A percentile compares a stretch with the other conserved stretches of the same genome.
Evolutionary conservation across 1,140 invertebrate genomes (phyloP).

Genomic region (Bombus impatiens): DNA sequence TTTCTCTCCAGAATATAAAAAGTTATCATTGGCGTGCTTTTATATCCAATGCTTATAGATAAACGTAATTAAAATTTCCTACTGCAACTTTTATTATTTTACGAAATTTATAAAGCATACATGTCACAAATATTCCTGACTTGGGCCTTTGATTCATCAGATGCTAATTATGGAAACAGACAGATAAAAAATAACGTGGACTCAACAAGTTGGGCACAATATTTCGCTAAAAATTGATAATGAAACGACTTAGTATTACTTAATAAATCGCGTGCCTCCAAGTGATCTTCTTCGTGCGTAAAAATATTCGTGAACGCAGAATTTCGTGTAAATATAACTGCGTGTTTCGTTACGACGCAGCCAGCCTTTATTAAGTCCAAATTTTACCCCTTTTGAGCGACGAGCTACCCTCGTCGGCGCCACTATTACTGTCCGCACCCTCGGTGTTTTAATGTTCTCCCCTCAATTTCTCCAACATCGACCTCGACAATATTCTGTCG

Average conservation of each 20-base stretch:
- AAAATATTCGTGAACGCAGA: neutral
- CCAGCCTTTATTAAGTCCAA: conserved; percentile 67
- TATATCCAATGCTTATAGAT: too few species aligned
- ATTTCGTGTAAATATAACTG: conserved; percentile 32
- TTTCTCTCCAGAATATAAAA: too few species aligned
- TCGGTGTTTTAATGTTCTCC: conserved; percentile 73
- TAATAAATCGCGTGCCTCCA: too few species aligned
- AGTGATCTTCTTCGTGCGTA: neutral
- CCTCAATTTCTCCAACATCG: conserved; percentile 72
- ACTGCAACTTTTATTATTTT: too few species aligned
- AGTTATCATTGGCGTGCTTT: too few species aligned
- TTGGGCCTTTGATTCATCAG: too few species aligned
- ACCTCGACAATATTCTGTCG: conserved; percentile 65
- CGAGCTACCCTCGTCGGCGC: conserved; percentile 67
- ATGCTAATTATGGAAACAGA: too few species aligned
- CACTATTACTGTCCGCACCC: conserved; percentile 74
- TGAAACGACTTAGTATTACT: neutral
- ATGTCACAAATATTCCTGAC: too few species aligned
- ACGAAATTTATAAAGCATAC: too few species aligned
- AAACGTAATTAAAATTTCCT: too few species aligned
- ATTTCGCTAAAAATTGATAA: neutral
- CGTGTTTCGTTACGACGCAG: conserved; percentile 47
- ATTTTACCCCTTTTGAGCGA: conserved; percentile 68
- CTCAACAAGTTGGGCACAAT: too few species aligned
- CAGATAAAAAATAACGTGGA: too few species aligned